These are phyloP conservation scores for Synergus umbraculus DNA, from an alignment of 2,888 invertebrate genomes.

Conservation along the genomic window DNA sequence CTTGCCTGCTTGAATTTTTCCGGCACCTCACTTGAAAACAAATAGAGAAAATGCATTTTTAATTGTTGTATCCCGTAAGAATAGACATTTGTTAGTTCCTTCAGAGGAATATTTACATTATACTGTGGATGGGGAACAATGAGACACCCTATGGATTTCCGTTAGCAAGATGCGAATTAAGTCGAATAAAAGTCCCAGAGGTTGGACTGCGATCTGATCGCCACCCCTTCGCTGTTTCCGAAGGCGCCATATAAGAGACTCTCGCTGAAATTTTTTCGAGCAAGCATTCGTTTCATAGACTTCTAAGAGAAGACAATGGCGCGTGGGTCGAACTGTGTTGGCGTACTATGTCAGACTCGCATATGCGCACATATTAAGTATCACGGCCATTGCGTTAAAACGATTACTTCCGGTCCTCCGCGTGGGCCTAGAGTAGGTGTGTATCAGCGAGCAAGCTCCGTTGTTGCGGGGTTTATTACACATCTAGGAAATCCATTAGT, in stretches of 20 bases:
- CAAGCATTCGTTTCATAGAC: conserved; percentile 48
- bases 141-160: conserved; percentile 10
- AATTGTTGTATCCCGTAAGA: too few relatives aligned
- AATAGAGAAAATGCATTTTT: too few relatives aligned
- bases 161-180: conserved; percentile 28
- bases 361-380: conserved; percentile 62
- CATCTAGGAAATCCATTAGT: conserved; percentile 34
- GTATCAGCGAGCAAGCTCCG: conserved; percentile 10
- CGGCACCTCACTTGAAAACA: too few relatives aligned
- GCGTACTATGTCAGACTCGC: conserved; percentile 59
- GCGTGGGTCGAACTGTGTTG: conserved; percentile 75
- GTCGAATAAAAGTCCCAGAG: background rate
- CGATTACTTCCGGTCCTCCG: conserved; percentile 68
- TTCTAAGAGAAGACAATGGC: conserved; percentile 73
- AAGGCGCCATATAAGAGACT: conserved; percentile 43
- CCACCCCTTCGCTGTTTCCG: conserved; percentile 46
- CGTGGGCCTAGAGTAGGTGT: conserved; percentile 48
- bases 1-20: too few relatives aligned
- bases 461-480: conserved; percentile 8
- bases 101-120: background rate
- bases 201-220: conserved; percentile 40
- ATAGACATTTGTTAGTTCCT: background rate
- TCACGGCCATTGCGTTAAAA: conserved; percentile 67
- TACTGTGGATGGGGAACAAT: conserved; percentile 6
- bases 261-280: conserved; percentile 41